Evolutionary conservation across 2,113 vertebrate genomes (phyloP).

Genomic region (Archilochus colubris): DNA sequence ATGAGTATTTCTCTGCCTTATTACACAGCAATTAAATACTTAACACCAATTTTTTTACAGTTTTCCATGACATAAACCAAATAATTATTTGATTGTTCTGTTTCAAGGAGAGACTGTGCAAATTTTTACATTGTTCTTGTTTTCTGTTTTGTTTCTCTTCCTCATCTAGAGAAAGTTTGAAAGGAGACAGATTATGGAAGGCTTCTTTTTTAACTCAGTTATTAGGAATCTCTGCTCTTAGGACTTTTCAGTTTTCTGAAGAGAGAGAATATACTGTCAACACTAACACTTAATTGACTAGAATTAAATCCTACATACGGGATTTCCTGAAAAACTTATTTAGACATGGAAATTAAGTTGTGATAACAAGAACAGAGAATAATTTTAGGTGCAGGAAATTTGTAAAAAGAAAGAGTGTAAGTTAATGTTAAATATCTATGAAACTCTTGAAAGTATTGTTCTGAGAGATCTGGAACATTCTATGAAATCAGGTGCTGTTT

Average conservation of each 20-base stretch:
- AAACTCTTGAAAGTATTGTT: neutral
- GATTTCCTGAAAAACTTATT: slow-evolving; percentile 5
- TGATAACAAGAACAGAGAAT: neutral
- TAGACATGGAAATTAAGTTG: neutral
- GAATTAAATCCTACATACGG: neutral
- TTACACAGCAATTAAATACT: neutral
- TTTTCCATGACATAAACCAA: neutral
- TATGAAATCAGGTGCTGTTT: neutral
- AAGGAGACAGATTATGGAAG: neutral
- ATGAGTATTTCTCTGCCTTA: neutral
- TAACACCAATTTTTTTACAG: neutral
- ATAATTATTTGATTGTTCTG: neutral
- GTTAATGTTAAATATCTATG: neutral
- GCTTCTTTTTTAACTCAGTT: neutral
- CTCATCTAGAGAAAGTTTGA: neutral
- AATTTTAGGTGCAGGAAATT: neutral
- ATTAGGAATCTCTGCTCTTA: neutral
- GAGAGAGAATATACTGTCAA: neutral
- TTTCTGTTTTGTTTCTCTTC: neutral
- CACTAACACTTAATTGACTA: neutral
- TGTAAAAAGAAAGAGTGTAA: neutral
- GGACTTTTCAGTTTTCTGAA: neutral
- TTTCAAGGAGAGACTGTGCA: neutral
- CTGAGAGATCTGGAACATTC: neutral
- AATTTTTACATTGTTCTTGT: neutral